Evolutionary conservation across 2,888 invertebrate species (phyloP).

Genomic region (Melipona bicolor): DNA sequence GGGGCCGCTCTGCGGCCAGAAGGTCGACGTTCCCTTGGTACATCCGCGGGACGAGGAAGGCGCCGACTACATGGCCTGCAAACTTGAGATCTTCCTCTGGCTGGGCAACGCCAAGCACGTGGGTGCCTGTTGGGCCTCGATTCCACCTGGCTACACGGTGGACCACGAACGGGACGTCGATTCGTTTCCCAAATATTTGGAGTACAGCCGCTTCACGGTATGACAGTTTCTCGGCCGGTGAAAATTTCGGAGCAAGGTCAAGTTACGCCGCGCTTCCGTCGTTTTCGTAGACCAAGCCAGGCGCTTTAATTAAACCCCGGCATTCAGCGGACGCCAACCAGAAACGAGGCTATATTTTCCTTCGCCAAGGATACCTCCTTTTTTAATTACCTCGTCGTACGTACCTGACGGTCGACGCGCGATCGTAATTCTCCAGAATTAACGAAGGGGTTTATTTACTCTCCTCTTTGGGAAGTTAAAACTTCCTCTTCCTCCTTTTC

Average conservation of each 20-base stretch:
- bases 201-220: conserved; percentile 78
- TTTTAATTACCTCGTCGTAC: neutral
- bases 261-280: neutral
- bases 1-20: conserved; percentile 85
- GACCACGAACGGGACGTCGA: conserved; percentile 67
- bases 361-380: neutral
- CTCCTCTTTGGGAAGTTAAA: neutral
- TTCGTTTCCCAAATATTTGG: conserved; percentile 77
- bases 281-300: neutral
- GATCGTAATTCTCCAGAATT: neutral
- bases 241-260: conserved; percentile 12
- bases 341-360: conserved; percentile 5
- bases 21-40: conserved; percentile 78
- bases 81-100: conserved; percentile 80
- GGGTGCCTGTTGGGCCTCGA: conserved; percentile 77
- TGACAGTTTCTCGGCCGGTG: neutral
- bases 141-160: conserved; percentile 79
- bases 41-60: conserved; percentile 62
- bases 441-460: neutral
- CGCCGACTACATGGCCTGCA: conserved; percentile 76
- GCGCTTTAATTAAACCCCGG: conserved; percentile 33
- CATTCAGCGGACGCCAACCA: neutral
- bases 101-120: conserved; percentile 77
- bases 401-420: neutral
- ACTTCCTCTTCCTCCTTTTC: neutral